Evolutionary conservation across 2,113 vertebrate genomes (phyloP), one percentile per base, ranked within the genome.

Genomic region (Otus sunia): DNA sequence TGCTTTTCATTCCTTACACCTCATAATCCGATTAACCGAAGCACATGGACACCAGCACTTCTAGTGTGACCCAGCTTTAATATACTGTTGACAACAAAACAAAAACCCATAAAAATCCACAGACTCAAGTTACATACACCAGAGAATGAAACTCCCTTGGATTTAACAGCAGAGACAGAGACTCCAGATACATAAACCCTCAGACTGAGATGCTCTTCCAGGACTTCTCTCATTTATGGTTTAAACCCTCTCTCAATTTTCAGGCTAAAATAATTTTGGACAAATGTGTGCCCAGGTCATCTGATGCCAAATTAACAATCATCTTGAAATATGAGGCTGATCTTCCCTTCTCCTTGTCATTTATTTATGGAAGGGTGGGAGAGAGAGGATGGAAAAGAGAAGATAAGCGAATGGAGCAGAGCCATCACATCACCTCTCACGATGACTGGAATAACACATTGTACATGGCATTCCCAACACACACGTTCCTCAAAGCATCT

Each of bases 351-450:
- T 56, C n/a, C 12, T 21, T 53, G 32, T 15, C 37, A 60, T 59
- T 47, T 74, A 53, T 27, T 91, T 45, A 36, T 13, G 13, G 47
- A 74, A 10, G 8, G 6, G 18, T 3, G 9, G 34, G 23, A 50
- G 13, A 50, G 9, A 75, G 29, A 59, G 23, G 25, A 29, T 8
- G 11, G 66, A 52, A 85, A 60, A 72, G 53, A 37, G 30, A 75
- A 8, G 18, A 66, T 9, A 14, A 87, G 32, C 3, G 1, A 87
- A 59, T 0, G 6, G 45, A 85, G 52, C 37, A 45, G 36, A 83
- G 39, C 53, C 29, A 74, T 12, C 64, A 53, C 4, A 0, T 63
- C 67, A 11, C 59, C 59, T 50, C 58, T 84, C 32, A 4, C 0
- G 1, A 47, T 17, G 10, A 17, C 55, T 62, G 50, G 7, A 73